Base-by-base conservation (phyloP, 2,797 vertebrate genomes). In the Sandelia bainsii region DNA sequence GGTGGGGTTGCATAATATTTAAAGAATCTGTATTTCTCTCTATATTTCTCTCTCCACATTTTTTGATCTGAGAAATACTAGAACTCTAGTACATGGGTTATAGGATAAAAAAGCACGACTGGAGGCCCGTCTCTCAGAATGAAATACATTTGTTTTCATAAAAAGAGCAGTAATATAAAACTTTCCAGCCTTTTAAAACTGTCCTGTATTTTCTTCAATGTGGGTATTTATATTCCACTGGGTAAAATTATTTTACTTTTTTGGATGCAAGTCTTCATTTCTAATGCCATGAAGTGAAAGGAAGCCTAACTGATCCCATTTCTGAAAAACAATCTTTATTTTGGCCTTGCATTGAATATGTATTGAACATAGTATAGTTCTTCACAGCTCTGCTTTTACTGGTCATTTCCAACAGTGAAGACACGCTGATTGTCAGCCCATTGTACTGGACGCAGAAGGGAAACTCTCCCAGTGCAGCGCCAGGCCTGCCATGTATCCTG, bases 171-270 rank as follows among this genome's bases (percentile, higher is more conserved):
- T 77, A 81, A 81, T 66, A 83, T 83, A 85, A 88, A 91, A 87
- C 82, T 82, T 89, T 89, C 89, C 87, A 88, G 77, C 68, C 86
- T 85, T 79, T 87, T 85, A 84, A 91, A 92, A 78, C 84, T 84
- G 82, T 87, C 87, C 77, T 49, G 57, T 84, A 74, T 69, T 71
- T 67, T 82, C 66, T 69, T 42, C 76, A 68, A 76, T 88, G 73
- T 64, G 75, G 71, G 68, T 62, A 66, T 52, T 70, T 81, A 32
- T 74, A 79, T 83, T 89, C 85, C 81, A 52, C 66, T 49, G 85
- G 73, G 76, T 48, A 56, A 67, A 86, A 75, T 77, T 22, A 69
- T 77, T 84, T 62, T 11, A 71, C 62, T 8, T 82, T 74, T 82
- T 78, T 87, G 88, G 85, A 85, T 62, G 46, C 64, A 50, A 60